Base-by-base conservation (phyloP, 2,888 invertebrate species). In the Chymomyza procnemis region DNA sequence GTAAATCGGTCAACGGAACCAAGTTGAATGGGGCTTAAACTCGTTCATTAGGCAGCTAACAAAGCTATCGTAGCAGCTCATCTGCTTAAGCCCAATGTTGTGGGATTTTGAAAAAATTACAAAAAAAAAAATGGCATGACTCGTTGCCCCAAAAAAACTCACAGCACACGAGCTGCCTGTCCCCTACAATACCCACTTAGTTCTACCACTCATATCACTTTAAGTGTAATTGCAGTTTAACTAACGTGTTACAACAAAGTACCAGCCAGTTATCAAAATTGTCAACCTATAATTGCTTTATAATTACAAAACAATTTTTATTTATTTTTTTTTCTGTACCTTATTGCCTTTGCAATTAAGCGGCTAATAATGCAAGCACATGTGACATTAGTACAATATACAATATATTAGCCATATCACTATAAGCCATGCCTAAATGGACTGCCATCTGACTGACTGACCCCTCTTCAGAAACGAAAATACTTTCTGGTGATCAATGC, bases 401-500 rank as follows among this genome's bases (percentile, higher is more conserved):
- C 34, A 5, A 48, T 30, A 19, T 41, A 41, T 41, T n/a, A n/a
- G 34, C 12, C 34, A 5, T 12, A 41, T 41, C 34, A 12, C 3
- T 41, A 41, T 9, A 41, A 3, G 6, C 12, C 3, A 41, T 41
- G 6, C 34, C 9, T 26, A 26, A 4, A 26, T 26, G 5, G 26
- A 4, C 3, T 26, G 8, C 26, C 26, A 26, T 6, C 26, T 26
- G 8, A 26, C 26, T 41, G 9, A 12, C 5, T 41, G 34, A 41
- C 34, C 34, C 34, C 34, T 41, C 34, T 41, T 41, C 34, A 41
- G 8, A 34, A 34, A 41, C 9, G 8, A 34, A 34, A 41, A 41
- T 12, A 12, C 34, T 41, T 41, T n/a, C n/a, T 57, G 72, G 75
- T 75, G 77, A 86, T 88, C 87, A 86, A 82, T 82, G 88, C 86